Evolutionary conservation across 2,113 vertebrate genomes (phyloP).

Genomic region (Myodes glareolus): DNA sequence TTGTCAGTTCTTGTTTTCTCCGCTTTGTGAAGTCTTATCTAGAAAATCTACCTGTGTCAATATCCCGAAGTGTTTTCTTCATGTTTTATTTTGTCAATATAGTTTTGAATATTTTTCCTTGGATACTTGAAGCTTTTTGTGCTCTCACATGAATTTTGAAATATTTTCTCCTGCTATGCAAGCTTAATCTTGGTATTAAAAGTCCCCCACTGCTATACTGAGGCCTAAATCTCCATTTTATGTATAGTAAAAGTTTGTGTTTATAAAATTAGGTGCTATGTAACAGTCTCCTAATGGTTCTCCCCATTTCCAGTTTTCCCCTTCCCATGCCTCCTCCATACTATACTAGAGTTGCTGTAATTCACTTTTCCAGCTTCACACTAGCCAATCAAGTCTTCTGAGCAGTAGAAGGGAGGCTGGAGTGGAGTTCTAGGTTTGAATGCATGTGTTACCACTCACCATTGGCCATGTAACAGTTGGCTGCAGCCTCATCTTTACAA

Average conservation of each 20-base stretch:
- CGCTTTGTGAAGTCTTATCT: neutral
- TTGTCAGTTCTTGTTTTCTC: neutral
- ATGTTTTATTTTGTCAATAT: neutral
- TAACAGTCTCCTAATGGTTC: neutral
- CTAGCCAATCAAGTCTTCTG: neutral
- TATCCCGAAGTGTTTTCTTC: neutral
- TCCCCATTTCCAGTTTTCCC: neutral
- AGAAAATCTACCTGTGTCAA: neutral
- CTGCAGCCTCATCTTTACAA: constrained; percentile 18
- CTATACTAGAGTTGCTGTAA: neutral
- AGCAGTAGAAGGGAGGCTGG: neutral
- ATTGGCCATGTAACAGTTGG: neutral
- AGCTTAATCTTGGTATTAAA: neutral
- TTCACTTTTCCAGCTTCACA: neutral
- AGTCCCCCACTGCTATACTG: neutral
- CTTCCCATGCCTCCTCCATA: neutral
- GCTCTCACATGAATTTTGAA: neutral
- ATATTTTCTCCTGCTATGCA: neutral
- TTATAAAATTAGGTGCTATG: neutral
- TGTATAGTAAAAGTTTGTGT: neutral
- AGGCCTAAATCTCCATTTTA: neutral
- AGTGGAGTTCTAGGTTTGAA: constrained; percentile 24
- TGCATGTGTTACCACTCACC: neutral
- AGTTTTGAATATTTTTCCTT: neutral
- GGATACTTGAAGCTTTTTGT: neutral